phyloP scores from a whole-genome alignment of 2,113 vertebrate genomes.

The Orientallactaga bullata region DNA sequence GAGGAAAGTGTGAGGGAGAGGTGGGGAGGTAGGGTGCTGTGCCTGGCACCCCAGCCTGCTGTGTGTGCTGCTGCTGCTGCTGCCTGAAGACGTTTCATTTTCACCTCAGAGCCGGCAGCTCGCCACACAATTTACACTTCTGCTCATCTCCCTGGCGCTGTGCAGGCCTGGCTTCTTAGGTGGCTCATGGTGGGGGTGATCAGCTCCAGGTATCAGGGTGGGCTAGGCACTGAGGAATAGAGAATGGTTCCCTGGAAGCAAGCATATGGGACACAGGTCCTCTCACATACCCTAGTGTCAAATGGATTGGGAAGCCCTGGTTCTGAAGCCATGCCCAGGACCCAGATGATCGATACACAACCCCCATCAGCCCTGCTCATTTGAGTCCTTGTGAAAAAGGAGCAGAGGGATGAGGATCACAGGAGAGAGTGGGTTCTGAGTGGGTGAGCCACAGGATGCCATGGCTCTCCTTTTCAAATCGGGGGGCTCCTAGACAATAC shows the following conservation, averaged over 20 bases:
- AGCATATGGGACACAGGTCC: neutral
- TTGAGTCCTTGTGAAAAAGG: neutral
- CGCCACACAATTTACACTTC: slow-evolving; percentile 89
- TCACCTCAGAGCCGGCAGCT: slow-evolving; percentile 85
- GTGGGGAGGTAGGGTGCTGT: neutral
- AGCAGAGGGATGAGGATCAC: neutral
- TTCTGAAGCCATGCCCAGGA: neutral
- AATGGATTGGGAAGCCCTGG: neutral
- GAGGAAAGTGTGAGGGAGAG: slow-evolving; percentile 7
- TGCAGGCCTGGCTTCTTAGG: slow-evolving; percentile 33
- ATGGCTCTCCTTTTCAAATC: neutral
- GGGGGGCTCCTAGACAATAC: neutral
- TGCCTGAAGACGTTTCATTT: slow-evolving; percentile 87
- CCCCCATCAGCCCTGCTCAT: neutral
- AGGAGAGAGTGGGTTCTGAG: neutral
- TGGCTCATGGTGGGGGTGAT: neutral
- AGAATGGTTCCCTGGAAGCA: neutral
- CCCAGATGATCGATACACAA: neutral
- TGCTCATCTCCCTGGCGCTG: slow-evolving; percentile 56
- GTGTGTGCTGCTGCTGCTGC: neutral
- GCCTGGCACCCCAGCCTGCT: slow-evolving; percentile 72
- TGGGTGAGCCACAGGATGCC: neutral
- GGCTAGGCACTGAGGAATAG: neutral
- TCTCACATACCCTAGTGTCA: neutral
- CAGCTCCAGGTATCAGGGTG: neutral